Base-by-base conservation (phyloP, 2,888 invertebrate species). In the Mycalesis mineus region DNA sequence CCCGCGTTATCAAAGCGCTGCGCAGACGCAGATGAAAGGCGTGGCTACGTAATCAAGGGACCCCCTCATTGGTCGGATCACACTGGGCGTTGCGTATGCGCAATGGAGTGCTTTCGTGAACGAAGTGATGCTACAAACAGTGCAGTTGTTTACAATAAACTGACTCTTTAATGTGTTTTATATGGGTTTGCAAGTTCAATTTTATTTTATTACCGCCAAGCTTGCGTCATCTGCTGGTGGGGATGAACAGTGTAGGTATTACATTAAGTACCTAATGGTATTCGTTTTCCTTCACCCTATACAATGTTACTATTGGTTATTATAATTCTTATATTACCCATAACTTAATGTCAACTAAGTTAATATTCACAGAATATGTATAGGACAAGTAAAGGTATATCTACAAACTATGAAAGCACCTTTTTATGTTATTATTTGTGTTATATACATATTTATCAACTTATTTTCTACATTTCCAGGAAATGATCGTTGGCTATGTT, bases 101-200 rank as follows among this genome's bases (percentile, higher is more conserved):
- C 72, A 78, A 80, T 83, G 75, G 77, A 84, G 82, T 84, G 68
- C 74, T 70, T 66, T 62, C 62, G 60, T 75, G 73, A 78, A 83
- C 80, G 84, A 83, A 85, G 77, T 84, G 84, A 78, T 78, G 77
- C 77, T 84, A 78, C 75, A 78, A 82, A 64, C 68, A 80, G 75
- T 82, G 81, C 78, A 82, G 74, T 86, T 88, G 88, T 88, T 88
- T 89, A 88, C 82, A 84, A 82, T 85, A 85, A 84, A 88, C 72
- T 80, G 78, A 70, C 73, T 76, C 74, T 77, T 82, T 86, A 84
- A 87, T 87, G 82, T 80, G 80, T 85, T 87, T 88, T 88, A 87
- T 88, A 88, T 82, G 80, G 77, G 77, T 84, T 79, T 76, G 77
- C 77, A 76, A 81, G 82, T 78, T 74, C 75, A 74, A 80, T 81